A percentile compares a stretch with the other conserved stretches of the same genome.
phyloP scores from a whole-genome alignment of 23 tunicate genomes.

The Phallusia fumigata region DNA sequence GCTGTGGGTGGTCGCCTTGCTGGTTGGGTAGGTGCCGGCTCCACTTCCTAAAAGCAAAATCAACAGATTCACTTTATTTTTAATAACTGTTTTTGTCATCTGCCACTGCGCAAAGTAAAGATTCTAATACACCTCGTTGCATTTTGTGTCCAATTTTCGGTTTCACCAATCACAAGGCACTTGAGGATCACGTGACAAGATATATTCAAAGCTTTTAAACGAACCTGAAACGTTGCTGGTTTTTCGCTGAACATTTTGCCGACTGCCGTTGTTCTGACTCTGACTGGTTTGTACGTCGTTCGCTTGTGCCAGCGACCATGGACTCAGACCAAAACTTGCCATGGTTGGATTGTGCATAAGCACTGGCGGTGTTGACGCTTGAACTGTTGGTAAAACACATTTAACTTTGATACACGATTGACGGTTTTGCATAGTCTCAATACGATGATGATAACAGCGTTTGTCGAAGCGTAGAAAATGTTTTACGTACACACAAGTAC shows the following conservation, averaged over 20 bases:
- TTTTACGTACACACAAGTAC: too few species aligned
- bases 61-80: too few species aligned
- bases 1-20: not conserved
- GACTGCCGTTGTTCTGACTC: not conserved
- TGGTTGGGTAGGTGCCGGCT: not conserved
- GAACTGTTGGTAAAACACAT: not conserved
- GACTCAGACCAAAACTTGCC: slow-evolving; percentile 74
- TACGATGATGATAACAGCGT: too few species aligned
- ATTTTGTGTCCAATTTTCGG: too few species aligned
- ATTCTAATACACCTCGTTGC: too few species aligned
- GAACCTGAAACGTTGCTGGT: not conserved
- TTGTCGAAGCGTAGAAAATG: too few species aligned
- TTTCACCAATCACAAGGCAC: too few species aligned
- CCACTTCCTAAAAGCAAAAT: not conserved
- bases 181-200: too few species aligned
- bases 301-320: slow-evolving; percentile 51
- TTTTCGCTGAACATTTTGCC: not conserved
- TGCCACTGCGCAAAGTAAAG: too few species aligned
- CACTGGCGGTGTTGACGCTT: not conserved
- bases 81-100: too few species aligned
- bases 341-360: slow-evolving; percentile 56
- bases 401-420: too few species aligned
- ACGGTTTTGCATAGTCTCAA: too few species aligned
- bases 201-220: not conserved
- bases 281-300: not conserved